Base-by-base conservation (phyloP, 2,113 vertebrate genomes). In the Antechinus flavipes region DNA sequence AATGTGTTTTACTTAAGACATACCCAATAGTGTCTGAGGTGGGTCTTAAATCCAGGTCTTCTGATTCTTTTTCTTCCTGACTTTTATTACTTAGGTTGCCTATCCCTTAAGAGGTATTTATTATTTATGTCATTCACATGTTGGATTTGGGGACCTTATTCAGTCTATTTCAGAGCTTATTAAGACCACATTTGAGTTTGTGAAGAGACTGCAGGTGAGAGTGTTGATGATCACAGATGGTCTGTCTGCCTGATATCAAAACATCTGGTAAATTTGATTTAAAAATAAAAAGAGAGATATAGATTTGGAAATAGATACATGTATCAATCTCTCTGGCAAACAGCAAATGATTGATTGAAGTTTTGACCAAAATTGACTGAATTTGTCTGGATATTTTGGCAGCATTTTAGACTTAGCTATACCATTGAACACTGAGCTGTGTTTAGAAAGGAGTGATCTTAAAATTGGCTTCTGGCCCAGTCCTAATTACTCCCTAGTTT, bases 391-490 rank as follows among this genome's bases (percentile, higher is more conserved):
- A 58, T 92, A 30, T 46, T 94, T 93, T 68, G 54, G 61, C 84
- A 25, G 93, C 93, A 1, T 91, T 91, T 5, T 50, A 91, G 91
- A 56, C 49, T 54, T 8, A 90, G 93, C 49, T 84, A 94, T 94
- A 42, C 76, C 26, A 92, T 84, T n/a, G n/a, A 94, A 52, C 8
- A 0, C 68, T n/a, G 35, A 93, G 90, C 50, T 91, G 27, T 50
- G 10, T 84, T 95, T 93, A 92, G 91, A 95, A 93, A 61, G 92
- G 50, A 92, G 2, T 89, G 90, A 68, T 95, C 90, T 94, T 90
- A 93, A 90, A 94, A 94, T 30, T 95, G 95, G 95, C 92, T 95
- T 96, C 93, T 96, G 94, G 76, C 93, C 95, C 92, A 95, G 93
- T 90, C 25, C 26, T 94, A 96, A 95, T 97, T 95, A 94, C 61